A percentile compares a stretch with the other conserved stretches of the same genome.
phyloP scores from a whole-genome alignment of 2,888 invertebrate genomes.

The Petrolisthes manimaculis region DNA sequence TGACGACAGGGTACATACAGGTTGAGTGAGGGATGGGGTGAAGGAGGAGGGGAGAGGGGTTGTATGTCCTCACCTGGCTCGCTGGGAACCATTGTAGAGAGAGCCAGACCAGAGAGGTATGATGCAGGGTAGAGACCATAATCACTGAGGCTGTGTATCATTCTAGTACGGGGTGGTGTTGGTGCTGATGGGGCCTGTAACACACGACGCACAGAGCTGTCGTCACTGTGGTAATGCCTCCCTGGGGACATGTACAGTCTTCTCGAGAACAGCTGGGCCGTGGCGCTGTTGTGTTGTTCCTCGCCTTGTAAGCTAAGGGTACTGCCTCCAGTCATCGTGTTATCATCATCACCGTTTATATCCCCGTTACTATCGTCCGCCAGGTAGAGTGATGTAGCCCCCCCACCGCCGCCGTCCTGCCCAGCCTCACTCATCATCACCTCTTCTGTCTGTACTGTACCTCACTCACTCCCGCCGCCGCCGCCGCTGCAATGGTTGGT shows the following conservation, averaged over 20 bases:
- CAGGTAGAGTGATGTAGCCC: too few species aligned
- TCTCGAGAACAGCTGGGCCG: not conserved
- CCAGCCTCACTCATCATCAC: too few species aligned
- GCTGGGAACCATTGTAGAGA: constrained; percentile 43
- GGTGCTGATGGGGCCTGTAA: constrained; percentile 15
- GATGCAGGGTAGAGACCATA: constrained; percentile 20
- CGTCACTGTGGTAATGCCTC: constrained; percentile 41
- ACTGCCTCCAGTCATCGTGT: too few species aligned
- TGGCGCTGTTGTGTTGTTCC: too few species aligned
- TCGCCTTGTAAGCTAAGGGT: too few species aligned
- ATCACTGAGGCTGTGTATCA: constrained; percentile 52
- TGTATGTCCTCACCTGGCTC: constrained; percentile 37
- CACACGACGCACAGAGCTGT: constrained; percentile 22
- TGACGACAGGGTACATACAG: not conserved
- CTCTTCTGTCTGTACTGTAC: too few species aligned
- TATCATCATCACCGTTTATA: too few species aligned
- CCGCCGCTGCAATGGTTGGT: too few species aligned
- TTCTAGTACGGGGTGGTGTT: constrained; percentile 16
- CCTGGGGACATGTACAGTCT: not conserved
- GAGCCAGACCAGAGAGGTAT: constrained; percentile 42
- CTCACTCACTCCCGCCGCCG: too few species aligned
- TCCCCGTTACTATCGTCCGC: too few species aligned
- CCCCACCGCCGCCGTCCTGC: too few species aligned
- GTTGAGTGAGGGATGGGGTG: not conserved
- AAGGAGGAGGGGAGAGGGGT: not conserved